Percentiles rank a stretch among this genome's conserved stretches.
Evolutionary conservation across 37 sponge, comb jelly and placozoan species (phyloP).

Genomic region (Halichondria panicea): DNA sequence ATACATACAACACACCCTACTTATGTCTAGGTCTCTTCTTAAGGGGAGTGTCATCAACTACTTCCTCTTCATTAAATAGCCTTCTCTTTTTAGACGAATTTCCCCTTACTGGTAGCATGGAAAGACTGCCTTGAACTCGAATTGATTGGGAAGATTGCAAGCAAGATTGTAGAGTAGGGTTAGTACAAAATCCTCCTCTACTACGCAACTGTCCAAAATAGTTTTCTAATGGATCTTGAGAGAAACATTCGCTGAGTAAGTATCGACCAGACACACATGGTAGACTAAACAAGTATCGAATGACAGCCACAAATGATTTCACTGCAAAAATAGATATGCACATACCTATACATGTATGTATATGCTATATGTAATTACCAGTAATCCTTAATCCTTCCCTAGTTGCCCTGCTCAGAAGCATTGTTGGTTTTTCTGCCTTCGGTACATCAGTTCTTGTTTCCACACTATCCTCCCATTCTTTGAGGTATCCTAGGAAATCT

Average conservation of each 20-base stretch:
- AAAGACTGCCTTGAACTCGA: neutral
- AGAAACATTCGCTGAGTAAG: constrained; percentile 17
- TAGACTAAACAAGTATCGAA: neutral
- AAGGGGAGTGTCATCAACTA: constrained; percentile 4
- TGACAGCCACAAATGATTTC: constrained; percentile 21
- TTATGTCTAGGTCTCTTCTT: constrained; percentile 5
- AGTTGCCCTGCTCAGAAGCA: constrained; percentile 18
- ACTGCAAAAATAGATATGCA: constrained; percentile 18
- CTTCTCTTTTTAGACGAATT: constrained; percentile 12
- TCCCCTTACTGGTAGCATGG: constrained; percentile 12
- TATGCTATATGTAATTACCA: constrained; percentile 7
- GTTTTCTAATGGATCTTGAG: constrained; percentile 26
- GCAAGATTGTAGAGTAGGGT: constrained; percentile 24
- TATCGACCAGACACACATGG: neutral
- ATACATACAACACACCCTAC: too few relatives aligned
- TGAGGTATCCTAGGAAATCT: constrained; percentile 29
- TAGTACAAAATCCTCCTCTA: constrained; percentile 18
- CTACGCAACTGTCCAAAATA: constrained; percentile 45
- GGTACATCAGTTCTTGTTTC: neutral
- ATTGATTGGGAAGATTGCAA: constrained; percentile 5
- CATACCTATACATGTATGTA: too few relatives aligned
- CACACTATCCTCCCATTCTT: constrained; percentile 23
- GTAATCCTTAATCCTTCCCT: constrained; percentile 4
- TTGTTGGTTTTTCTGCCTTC: constrained; percentile 1
- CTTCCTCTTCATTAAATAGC: neutral